phyloP scores from a whole-genome alignment of 2,888 invertebrate genomes.

The Leucophenga maculata region DNA sequence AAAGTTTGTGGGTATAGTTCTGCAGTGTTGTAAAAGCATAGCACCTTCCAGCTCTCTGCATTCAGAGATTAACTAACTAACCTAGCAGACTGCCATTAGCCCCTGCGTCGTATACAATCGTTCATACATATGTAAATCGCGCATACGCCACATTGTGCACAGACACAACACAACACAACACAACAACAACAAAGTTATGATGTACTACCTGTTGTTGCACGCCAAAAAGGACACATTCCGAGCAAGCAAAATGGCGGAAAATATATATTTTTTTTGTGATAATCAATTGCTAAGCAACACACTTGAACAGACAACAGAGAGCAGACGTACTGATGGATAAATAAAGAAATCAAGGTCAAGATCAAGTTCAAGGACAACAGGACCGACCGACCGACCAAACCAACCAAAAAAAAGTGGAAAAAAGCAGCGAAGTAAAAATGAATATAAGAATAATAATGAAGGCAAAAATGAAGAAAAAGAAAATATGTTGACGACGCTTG shows the following conservation, averaged over 20 bases:
- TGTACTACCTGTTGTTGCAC: background rate
- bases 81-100: too few species aligned
- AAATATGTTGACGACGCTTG: background rate
- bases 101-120: too few species aligned
- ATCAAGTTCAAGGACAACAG: slow-evolving; percentile 42
- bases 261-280: background rate
- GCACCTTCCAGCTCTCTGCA: too few species aligned
- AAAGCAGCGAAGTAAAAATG: background rate
- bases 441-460: background rate
- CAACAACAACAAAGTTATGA: background rate
- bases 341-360: slow-evolving; percentile 36
- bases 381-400: background rate
- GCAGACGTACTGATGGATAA: background rate
- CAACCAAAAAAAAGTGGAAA: background rate
- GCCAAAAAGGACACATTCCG: background rate
- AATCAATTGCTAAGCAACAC: slow-evolving; percentile 11
- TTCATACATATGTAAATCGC: too few species aligned
- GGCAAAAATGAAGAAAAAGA: background rate
- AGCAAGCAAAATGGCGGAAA: background rate
- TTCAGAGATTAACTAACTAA: too few species aligned
- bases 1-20: too few species aligned
- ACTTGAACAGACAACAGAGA: background rate
- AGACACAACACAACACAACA: background rate
- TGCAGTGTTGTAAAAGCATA: too few species aligned
- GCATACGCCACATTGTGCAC: background rate